Percentiles rank a stretch among this genome's conserved stretches.
Conservation (phyloP, 2,797 vertebrate genomes). For the Rhinichthys osculus region DNA sequence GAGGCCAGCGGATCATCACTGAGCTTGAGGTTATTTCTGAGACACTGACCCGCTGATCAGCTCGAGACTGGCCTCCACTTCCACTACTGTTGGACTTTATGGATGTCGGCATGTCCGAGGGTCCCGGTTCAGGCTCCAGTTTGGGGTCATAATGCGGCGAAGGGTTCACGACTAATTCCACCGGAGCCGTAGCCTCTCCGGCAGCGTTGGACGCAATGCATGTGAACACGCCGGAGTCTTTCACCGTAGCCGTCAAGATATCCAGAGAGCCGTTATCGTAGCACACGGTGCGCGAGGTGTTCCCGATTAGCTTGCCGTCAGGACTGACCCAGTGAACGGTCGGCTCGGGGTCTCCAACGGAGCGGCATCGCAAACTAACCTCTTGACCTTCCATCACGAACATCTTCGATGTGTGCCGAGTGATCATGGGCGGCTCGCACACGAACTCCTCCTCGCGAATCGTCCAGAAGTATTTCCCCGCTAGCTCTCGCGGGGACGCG, state of each 20-base stretch:
- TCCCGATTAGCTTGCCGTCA: conserved; percentile 81
- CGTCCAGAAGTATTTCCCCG: conserved; percentile 91
- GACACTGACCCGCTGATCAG: conserved; percentile 83
- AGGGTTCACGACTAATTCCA: conserved; percentile 86
- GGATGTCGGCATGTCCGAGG: conserved; percentile 85
- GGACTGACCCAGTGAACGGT: conserved; percentile 84
- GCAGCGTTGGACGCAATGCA: conserved; percentile 86
- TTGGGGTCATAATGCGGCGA: conserved; percentile 87
- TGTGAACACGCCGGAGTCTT: conserved; percentile 83
- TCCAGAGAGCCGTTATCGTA: conserved; percentile 82
- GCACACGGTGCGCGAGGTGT: conserved; percentile 73
- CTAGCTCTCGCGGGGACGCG: conserved; percentile 85
- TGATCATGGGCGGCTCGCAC: conserved; percentile 90
- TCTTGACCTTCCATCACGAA: conserved; percentile 81
- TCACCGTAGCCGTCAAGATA: conserved; percentile 78
- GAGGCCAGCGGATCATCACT: conserved; percentile 87
- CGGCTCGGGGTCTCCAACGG: conserved; percentile 83
- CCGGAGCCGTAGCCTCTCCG: conserved; percentile 88
- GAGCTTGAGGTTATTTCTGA: conserved; percentile 87
- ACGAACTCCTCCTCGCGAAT: conserved; percentile 90
- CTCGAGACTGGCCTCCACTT: conserved; percentile 74
- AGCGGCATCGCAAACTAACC: conserved; percentile 81
- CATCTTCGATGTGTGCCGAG: conserved; percentile 80
- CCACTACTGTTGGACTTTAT: conserved; percentile 82
- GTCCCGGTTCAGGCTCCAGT: conserved; percentile 80